Conservation (phyloP, 2,888 invertebrate species). For the Dendrolimus pini region DNA sequence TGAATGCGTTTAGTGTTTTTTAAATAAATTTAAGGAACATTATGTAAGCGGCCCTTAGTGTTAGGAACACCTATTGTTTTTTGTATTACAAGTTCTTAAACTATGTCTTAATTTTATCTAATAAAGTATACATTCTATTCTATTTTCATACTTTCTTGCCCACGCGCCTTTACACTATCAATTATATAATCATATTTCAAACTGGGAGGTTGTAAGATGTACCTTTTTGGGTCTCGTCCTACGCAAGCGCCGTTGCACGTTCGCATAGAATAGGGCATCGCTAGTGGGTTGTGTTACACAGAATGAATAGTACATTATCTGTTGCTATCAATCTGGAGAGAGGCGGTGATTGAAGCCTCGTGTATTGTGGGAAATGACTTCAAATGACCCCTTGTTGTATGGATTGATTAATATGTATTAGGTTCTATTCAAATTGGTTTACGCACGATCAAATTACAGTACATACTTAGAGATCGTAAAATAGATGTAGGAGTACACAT, state of each 20-base stretch:
- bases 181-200: not conserved
- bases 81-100: no score
- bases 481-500: no score
- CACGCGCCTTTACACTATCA: not conserved
- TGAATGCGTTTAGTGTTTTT: no score
- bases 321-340: slow-evolving; percentile 34
- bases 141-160: no score
- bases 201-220: not conserved
- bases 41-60: no score
- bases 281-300: slow-evolving; percentile 12
- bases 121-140: no score
- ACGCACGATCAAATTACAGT: not conserved
- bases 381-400: slow-evolving; percentile 23
- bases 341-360: slow-evolving; percentile 26
- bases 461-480: no score
- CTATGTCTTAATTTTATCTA: no score
- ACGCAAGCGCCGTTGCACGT: slow-evolving; percentile 1
- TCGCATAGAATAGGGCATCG: slow-evolving; percentile 11
- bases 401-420: slow-evolving; percentile 4
- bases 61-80: no score
- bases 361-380: slow-evolving; percentile 33
- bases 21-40: no score
- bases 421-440: slow-evolving; percentile 14
- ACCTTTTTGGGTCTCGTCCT: not conserved
- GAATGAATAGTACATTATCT: slow-evolving; percentile 33